These are phyloP conservation scores for Musca domestica DNA, from an alignment of 1,140 invertebrate genomes.

Conservation along the genomic window DNA sequence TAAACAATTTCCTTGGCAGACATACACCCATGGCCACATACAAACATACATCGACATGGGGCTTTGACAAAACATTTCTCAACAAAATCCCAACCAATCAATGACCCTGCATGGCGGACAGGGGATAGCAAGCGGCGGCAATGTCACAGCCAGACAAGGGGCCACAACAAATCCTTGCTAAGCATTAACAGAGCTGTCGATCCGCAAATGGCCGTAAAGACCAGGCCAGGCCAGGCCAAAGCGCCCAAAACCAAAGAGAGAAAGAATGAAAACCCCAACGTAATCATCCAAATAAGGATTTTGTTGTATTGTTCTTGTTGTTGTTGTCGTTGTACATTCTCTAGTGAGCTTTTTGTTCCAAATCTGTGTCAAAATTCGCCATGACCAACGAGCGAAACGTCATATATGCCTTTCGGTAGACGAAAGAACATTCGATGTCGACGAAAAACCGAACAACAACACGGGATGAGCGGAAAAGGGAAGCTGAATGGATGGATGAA, in stretches of 20 bases:
- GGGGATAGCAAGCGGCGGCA: not conserved
- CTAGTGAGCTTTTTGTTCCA: conserved; percentile 51
- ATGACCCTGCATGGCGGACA: not conserved
- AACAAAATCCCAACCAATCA: not conserved
- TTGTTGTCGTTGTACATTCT: conserved; percentile 23
- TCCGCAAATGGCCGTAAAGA: conserved; percentile 6
- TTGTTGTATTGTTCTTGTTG: not conserved
- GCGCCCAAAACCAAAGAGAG: not conserved
- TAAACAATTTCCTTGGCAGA: conserved; percentile 2
- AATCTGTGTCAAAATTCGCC: conserved; percentile 50
- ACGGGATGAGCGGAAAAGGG: too few relatives aligned
- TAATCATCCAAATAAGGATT: conserved; percentile 21
- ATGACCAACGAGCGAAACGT: conserved; percentile 21
- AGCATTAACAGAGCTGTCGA: conserved; percentile 14
- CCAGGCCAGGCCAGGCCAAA: too few relatives aligned
- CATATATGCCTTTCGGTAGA: conserved; percentile 25
- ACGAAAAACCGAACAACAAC: too few relatives aligned
- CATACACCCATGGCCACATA: not conserved
- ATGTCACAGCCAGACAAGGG: not conserved
- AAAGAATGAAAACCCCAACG: conserved; percentile 4
- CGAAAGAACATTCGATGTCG: too few relatives aligned
- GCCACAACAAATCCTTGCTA: not conserved
- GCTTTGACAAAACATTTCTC: not conserved
- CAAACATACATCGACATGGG: too few relatives aligned
- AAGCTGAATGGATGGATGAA: too few relatives aligned